Evolutionary conservation across 2,113 vertebrate species (phyloP).

Genomic region (Hippocampus abdominalis): DNA sequence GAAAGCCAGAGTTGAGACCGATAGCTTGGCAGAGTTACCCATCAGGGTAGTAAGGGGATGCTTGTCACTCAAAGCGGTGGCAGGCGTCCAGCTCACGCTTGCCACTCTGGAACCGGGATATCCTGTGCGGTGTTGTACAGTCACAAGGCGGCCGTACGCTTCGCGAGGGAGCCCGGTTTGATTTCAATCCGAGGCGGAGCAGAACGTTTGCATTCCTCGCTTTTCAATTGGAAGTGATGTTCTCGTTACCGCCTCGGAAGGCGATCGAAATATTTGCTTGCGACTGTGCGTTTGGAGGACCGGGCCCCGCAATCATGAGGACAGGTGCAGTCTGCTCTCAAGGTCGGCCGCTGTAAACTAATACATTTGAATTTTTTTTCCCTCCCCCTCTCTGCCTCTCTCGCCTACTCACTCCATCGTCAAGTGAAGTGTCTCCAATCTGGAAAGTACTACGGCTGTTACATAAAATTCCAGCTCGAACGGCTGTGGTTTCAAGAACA

Average conservation of each 20-base stretch:
- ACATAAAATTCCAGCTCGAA: conserved; percentile 46
- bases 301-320: conserved; percentile 32
- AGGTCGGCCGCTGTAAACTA: conserved; percentile 43
- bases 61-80: conserved; percentile 30
- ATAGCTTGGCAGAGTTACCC: conserved; percentile 27
- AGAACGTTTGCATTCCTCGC: conserved; percentile 53
- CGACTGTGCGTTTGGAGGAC: conserved; percentile 32
- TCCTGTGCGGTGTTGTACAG: conserved; percentile 43
- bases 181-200: conserved; percentile 55
- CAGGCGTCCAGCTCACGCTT: conserved; percentile 32
- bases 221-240: conserved; percentile 59
- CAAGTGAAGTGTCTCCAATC: conserved; percentile 43
- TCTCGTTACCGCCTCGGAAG: conserved; percentile 46
- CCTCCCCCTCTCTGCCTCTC: background rate
- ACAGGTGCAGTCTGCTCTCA: conserved; percentile 35
- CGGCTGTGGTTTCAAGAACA: conserved; percentile 36
- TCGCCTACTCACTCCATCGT: conserved; percentile 38
- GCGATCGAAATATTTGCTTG: conserved; percentile 51
- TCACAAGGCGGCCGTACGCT: conserved; percentile 40
- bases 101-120: conserved; percentile 36
- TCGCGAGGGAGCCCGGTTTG: conserved; percentile 52
- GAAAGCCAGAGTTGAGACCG: conserved; percentile 41
- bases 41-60: background rate
- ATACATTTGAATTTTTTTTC: conserved; percentile 37
- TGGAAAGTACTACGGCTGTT: conserved; percentile 51